phyloP scores from a whole-genome alignment of 2,797 vertebrate species.

The Varecia variegata region DNA sequence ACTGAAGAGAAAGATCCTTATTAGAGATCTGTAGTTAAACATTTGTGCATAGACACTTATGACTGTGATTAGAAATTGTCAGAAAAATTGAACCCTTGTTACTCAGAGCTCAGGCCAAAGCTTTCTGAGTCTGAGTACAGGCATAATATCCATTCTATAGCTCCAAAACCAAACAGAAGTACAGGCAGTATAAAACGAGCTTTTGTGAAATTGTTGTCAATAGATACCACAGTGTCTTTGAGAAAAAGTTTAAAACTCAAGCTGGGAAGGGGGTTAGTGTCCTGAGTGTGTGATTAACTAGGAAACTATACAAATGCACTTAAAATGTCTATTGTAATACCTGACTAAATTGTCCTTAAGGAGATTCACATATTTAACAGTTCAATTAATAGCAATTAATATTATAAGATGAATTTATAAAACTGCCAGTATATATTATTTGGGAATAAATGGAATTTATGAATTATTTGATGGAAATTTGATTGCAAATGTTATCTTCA shows the following conservation, averaged over 20 bases:
- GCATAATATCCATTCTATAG: no score
- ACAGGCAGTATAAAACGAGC: neutral
- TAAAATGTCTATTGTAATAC: neutral
- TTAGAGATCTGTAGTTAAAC: neutral
- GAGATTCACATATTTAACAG: neutral
- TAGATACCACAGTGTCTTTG: neutral
- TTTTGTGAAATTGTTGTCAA: neutral
- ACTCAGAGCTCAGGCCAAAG: neutral
- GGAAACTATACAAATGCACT: neutral
- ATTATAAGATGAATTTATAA: neutral
- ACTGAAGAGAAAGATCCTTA: neutral
- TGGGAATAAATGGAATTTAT: constrained; percentile 5
- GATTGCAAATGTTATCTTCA: constrained; percentile 14
- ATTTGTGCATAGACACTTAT: neutral
- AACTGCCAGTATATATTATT: neutral
- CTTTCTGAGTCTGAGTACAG: neutral
- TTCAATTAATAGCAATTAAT: neutral
- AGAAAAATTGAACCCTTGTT: neutral
- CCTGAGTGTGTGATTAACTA: neutral
- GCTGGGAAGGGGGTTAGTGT: neutral
- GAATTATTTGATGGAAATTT: neutral
- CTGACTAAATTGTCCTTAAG: neutral
- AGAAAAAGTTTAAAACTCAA: neutral
- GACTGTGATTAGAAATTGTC: neutral
- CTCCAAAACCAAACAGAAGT: neutral